Percentiles rank a stretch among this genome's conserved stretches.
These are phyloP conservation scores for Actinopyga echinites DNA, from an alignment of 53 echinoderm and acorn worm genomes.

Conservation along the genomic window DNA sequence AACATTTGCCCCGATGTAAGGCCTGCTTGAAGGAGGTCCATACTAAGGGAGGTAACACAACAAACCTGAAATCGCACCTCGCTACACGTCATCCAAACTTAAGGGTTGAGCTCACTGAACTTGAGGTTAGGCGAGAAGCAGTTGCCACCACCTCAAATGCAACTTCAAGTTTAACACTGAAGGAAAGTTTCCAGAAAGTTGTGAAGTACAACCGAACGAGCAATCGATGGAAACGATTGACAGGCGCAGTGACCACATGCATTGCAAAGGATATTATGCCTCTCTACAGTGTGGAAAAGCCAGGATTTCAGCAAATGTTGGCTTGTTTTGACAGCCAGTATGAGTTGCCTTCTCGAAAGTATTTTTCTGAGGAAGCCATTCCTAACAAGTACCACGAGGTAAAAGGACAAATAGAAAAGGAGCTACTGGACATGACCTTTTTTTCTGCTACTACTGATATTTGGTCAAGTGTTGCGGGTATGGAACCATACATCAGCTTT, in stretches of 20 bases:
- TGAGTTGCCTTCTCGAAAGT: slow-evolving; percentile 1
- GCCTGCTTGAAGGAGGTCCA: not conserved
- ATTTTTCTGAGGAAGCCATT: not conserved
- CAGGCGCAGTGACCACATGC: not conserved
- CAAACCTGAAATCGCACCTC: not conserved
- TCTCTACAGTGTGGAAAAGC: not conserved
- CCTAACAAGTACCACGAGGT: not conserved
- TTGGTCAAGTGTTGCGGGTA: slow-evolving; percentile 33
- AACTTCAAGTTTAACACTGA: not conserved
- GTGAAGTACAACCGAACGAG: not conserved
- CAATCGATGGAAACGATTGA: not conserved
- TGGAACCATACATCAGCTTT: slow-evolving; percentile 53
- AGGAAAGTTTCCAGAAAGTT: not conserved
- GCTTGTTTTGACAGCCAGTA: not conserved
- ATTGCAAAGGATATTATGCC: not conserved
- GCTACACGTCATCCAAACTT: not conserved
- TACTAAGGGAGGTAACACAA: not conserved
- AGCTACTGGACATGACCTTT: slow-evolving; percentile 9
- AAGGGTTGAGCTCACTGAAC: not conserved
- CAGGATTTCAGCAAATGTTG: not conserved
- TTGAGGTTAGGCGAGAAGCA: not conserved
- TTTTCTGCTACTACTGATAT: slow-evolving; percentile 47
- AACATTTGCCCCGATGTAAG: not conserved
- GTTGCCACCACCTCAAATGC: not conserved
- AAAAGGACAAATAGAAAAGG: not conserved